Percentiles rank a stretch among this genome's conserved stretches.
These are phyloP conservation scores for Copidosoma floridanum DNA, from an alignment of 1,140 invertebrate genomes.

Conservation along the genomic window DNA sequence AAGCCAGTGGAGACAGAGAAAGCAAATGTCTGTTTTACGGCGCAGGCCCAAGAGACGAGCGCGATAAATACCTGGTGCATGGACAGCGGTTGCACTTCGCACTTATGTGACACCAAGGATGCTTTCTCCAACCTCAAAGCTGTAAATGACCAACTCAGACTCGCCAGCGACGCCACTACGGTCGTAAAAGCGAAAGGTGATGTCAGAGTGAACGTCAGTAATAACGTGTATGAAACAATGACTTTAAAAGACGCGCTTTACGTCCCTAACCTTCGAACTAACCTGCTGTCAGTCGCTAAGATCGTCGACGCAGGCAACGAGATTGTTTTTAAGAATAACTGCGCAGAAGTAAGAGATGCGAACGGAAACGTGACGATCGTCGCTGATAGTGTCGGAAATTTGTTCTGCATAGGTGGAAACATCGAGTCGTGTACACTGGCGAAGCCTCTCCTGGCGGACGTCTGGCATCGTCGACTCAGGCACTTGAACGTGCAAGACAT, in stretches of 20 bases:
- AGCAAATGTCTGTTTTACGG: background rate
- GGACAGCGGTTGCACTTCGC: conserved; percentile 20
- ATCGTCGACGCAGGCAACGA: conserved; percentile 19
- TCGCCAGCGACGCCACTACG: background rate
- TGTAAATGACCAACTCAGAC: background rate
- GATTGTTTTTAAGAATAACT: conserved; percentile 9
- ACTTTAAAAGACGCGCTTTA: conserved; percentile 26
- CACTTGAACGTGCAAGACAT: conserved; percentile 14
- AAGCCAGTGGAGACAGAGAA: background rate
- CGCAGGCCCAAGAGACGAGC: background rate
- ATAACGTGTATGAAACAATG: conserved; percentile 3
- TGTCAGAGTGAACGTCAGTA: background rate
- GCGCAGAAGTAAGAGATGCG: background rate
- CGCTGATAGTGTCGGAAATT: background rate
- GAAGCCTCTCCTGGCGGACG: too few relatives aligned
- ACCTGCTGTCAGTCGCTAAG: conserved; percentile 32
- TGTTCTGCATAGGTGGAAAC: conserved; percentile 6
- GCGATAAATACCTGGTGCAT: conserved; percentile 4
- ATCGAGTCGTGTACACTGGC: too few relatives aligned
- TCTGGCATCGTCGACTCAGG: conserved; percentile 9
- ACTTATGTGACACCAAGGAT: conserved; percentile 6
- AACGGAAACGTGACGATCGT: background rate
- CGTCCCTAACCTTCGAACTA: conserved; percentile 29
- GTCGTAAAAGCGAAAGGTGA: conserved; percentile 4
- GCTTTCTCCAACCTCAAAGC: background rate